These are phyloP conservation scores for Caenorhabditis brenneri DNA, from an alignment of 1,140 invertebrate genomes.

Conservation along the genomic window DNA sequence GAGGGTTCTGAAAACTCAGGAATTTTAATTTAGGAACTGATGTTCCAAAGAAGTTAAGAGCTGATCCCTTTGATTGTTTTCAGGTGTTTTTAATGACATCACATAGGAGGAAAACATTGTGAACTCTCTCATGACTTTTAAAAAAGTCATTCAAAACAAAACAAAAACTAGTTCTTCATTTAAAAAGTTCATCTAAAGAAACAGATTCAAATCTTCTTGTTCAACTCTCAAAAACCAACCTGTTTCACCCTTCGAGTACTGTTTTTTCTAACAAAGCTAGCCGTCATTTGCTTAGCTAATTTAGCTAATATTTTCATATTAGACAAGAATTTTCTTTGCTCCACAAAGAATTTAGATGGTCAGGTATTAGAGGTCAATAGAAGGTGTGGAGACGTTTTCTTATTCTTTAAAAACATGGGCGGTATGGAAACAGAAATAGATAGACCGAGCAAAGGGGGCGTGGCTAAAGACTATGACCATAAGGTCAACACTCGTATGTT, in stretches of 20 bases:
- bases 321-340: not conserved
- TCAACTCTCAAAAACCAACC: not conserved
- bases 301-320: conserved; percentile 20
- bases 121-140: not conserved
- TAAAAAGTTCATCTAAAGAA: not conserved
- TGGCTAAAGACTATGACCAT: not conserved
- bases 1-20: conserved; percentile 22
- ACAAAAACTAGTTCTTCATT: not conserved
- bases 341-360: not conserved
- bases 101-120: too few relatives aligned
- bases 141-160: too few relatives aligned
- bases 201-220: not conserved
- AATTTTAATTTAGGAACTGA: too few relatives aligned
- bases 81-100: too few relatives aligned
- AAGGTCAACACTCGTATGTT: conserved; percentile 19
- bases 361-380: not conserved
- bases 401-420: not conserved
- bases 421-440: not conserved
- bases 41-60: too few relatives aligned
- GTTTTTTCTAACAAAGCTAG: conserved; percentile 5
- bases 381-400: not conserved
- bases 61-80: too few relatives aligned
- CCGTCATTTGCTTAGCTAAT: conserved; percentile 5
- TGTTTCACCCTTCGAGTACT: not conserved
- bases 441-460: not conserved